Evolutionary conservation across 2,113 vertebrate genomes (phyloP).

Genomic region (Psammodynastes pulverulentus): DNA sequence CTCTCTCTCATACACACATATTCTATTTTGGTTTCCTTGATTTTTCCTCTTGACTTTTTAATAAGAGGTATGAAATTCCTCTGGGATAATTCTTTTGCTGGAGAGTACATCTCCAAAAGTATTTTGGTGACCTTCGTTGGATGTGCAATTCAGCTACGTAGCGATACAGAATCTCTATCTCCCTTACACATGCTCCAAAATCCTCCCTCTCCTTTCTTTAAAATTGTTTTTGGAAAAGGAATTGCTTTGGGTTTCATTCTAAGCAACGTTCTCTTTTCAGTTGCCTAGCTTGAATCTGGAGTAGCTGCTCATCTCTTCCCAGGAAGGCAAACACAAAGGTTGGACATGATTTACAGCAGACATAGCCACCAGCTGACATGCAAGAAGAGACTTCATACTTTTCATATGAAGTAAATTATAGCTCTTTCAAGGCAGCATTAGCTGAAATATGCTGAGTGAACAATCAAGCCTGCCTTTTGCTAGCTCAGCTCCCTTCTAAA

Average conservation of each 20-base stretch:
- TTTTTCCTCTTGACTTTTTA: background rate
- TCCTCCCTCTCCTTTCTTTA: background rate
- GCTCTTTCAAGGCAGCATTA: slow-evolving; percentile 35
- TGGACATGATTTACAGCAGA: slow-evolving; percentile 36
- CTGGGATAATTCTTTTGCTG: background rate
- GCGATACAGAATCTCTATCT: background rate
- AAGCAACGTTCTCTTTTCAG: background rate
- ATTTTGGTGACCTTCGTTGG: background rate
- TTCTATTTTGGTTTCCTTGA: background rate
- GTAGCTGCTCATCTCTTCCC: background rate
- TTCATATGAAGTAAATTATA: slow-evolving; percentile 40
- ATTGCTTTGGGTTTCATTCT: background rate
- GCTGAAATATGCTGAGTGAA: slow-evolving; percentile 39
- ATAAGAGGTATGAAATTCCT: background rate
- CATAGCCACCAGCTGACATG: slow-evolving; percentile 1
- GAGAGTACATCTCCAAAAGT: too few relatives aligned
- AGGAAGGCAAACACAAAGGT: background rate
- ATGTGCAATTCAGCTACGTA: too few relatives aligned
- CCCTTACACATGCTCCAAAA: background rate
- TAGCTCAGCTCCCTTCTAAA: background rate
- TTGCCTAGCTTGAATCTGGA: background rate
- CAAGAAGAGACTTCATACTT: slow-evolving; percentile 1
- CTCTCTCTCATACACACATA: background rate
- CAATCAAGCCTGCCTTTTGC: background rate
- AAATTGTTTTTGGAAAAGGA: background rate